Evolutionary conservation across 2,888 invertebrate genomes (phyloP), one percentile per base, ranked within the genome.

Genomic region (Ormyrus thymus): DNA sequence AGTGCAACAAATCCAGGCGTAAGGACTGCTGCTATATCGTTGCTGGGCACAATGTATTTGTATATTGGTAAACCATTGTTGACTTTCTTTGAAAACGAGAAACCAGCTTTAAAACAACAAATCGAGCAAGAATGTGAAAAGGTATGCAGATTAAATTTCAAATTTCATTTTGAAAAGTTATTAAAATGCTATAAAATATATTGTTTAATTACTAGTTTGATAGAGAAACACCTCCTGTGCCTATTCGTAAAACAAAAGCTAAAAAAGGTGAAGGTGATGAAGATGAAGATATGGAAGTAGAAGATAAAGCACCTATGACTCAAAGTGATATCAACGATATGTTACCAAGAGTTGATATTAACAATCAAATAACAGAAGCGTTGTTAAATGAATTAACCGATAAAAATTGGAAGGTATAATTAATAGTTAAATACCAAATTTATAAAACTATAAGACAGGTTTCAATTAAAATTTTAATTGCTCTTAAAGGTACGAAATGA

Each of bases 41-140:
- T 96, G 84, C 90, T 95, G 1, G 96, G 97, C 0, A 93, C 94
- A 0, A 91, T 97, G 85, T 96, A 96, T 65, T 91, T 97, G 83
- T 97, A 95, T 86, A 94, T 96, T 91, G 97, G 97, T 0, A 93
- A 94, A 11, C 92, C 93, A 1, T 88, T 97, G 0, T 92, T 96
- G 83, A 92, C 92, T 85, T 95, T 96, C 87, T 97, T 97, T 85
- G 97, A 97, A 83, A 93, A 93, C 82, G 98, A 98, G 89, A 98
- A 97, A 86, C 93, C 96, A 0, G 94, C 95, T 0, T 91, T 97
- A 0, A 93, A 94, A 64, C 96, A 96, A 84, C 95, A 96, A 88
- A 96, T 98, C 79, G 95, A 96, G 87, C 92, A 94, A 29, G 97
- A 97, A 88, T 93, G 97, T 85, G 96, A 96, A 79, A 97, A 97